phyloP scores from a whole-genome alignment of 2,113 vertebrate species.

The Nothobranchius kuhntae region DNA sequence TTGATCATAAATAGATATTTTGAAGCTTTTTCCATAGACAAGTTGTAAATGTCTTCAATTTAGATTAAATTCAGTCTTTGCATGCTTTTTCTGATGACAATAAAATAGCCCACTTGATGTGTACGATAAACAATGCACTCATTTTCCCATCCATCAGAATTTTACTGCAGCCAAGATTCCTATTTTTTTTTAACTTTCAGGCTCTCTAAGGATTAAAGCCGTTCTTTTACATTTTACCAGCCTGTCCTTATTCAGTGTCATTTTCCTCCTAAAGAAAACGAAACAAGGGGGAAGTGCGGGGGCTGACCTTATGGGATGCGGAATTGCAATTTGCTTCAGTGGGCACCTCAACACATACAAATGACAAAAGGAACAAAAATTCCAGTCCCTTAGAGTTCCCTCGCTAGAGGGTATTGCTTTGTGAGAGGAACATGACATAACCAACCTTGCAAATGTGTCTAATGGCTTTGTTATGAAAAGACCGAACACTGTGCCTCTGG shows the following conservation, averaged over 20 bases:
- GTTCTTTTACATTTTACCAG: slow-evolving; percentile 35
- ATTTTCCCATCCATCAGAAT: slow-evolving; percentile 15
- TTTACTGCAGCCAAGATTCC: slow-evolving; percentile 18
- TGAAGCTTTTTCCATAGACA: neutral
- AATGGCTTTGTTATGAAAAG: slow-evolving; percentile 69
- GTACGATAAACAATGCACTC: neutral
- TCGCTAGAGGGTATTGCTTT: slow-evolving; percentile 71
- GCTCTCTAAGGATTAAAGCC: slow-evolving; percentile 50
- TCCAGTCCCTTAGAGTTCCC: slow-evolving; percentile 67
- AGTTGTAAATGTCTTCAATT: neutral
- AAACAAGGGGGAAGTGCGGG: slow-evolving; percentile 63
- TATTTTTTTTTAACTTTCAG: slow-evolving; percentile 24
- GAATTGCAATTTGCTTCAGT: slow-evolving; percentile 73
- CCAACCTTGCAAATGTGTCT: slow-evolving; percentile 74
- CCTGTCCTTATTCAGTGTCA: slow-evolving; percentile 56
- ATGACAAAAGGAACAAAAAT: slow-evolving; percentile 69
- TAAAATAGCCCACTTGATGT: neutral
- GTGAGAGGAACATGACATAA: slow-evolving; percentile 75
- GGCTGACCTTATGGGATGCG: slow-evolving; percentile 70
- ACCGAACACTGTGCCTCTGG: slow-evolving; percentile 31
- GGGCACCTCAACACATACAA: slow-evolving; percentile 74
- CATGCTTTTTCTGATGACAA: neutral
- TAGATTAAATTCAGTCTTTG: neutral
- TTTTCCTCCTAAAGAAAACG: slow-evolving; percentile 50
- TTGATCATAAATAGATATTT: neutral